Percentiles rank a stretch among this genome's conserved stretches.
Conservation (phyloP, 2,797 vertebrate species). For the Cyclopterus lumpus region DNA sequence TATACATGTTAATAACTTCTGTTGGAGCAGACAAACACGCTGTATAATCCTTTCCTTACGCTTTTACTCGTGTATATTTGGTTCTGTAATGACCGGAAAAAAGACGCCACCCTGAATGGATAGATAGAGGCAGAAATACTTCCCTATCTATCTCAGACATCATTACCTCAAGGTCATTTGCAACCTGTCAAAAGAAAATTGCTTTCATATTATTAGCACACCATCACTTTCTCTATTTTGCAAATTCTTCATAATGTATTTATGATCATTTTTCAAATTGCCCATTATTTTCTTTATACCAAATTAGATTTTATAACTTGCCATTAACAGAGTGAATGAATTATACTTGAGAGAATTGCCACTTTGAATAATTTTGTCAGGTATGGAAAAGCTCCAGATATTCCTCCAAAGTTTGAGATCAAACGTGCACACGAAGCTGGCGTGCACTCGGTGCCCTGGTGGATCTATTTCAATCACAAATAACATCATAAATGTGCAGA, state of each 20-base stretch:
- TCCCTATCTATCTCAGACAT: slow-evolving; percentile 25
- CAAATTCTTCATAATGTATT: slow-evolving; percentile 59
- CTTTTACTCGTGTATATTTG: not conserved
- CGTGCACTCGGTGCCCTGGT: slow-evolving; percentile 32
- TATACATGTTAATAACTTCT: not conserved
- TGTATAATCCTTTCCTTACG: not conserved
- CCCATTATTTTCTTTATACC: slow-evolving; percentile 63
- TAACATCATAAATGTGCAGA: slow-evolving; percentile 70
- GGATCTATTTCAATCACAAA: slow-evolving; percentile 73
- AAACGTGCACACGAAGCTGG: slow-evolving; percentile 42
- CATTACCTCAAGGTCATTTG: slow-evolving; percentile 51
- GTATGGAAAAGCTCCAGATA: slow-evolving; percentile 24
- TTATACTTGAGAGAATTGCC: slow-evolving; percentile 31
- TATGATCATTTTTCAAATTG: slow-evolving; percentile 50
- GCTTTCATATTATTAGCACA: slow-evolving; percentile 59
- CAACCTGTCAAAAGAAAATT: slow-evolving; percentile 50
- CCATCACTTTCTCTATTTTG: slow-evolving; percentile 50
- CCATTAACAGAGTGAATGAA: slow-evolving; percentile 45
- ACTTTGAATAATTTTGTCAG: slow-evolving; percentile 39
- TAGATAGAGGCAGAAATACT: slow-evolving; percentile 16
- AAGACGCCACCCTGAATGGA: not conserved
- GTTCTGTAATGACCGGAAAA: not conserved
- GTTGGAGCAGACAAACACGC: not conserved
- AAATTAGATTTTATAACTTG: slow-evolving; percentile 61
- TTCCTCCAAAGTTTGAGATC: slow-evolving; percentile 40